Conservation (phyloP, 30 jellyfish, hydroid and myxozoan genomes). For the Rhopilema esculentum region DNA sequence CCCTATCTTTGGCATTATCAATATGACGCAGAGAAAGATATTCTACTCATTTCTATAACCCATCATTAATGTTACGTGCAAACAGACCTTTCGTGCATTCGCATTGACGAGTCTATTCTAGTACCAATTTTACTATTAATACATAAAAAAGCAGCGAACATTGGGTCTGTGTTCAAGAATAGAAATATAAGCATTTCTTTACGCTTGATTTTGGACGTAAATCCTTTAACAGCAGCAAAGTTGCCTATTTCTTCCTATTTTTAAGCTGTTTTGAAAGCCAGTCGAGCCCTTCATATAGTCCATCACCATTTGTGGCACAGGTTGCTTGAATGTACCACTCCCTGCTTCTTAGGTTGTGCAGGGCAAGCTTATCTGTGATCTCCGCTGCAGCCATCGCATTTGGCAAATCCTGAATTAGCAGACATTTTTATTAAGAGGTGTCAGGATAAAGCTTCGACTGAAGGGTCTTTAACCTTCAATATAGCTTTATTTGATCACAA, state of each 20-base stretch:
- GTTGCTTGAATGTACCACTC: slow-evolving; percentile 98
- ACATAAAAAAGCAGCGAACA: too few relatives aligned
- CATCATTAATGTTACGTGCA: too few relatives aligned
- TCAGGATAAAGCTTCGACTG: neutral
- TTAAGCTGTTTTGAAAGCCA: slow-evolving; percentile 95
- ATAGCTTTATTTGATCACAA: too few relatives aligned
- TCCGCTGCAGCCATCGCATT: slow-evolving; percentile 96
- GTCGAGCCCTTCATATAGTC: slow-evolving; percentile 98
- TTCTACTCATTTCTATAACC: too few relatives aligned
- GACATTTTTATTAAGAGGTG: neutral
- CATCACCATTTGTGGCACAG: slow-evolving; percentile 99
- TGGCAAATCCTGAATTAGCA: slow-evolving; percentile 85
- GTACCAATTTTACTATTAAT: too few relatives aligned
- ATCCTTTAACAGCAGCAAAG: neutral
- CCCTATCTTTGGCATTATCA: too few relatives aligned
- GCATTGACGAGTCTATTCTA: too few relatives aligned
- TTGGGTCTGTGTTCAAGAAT: neutral
- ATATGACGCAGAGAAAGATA: too few relatives aligned
- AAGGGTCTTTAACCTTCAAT: too few relatives aligned
- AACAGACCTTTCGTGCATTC: too few relatives aligned
- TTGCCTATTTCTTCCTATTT: slow-evolving; percentile 81
- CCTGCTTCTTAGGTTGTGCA: slow-evolving; percentile 80
- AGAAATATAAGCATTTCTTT: too few relatives aligned
- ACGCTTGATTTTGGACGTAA: too few relatives aligned
- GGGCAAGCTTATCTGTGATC: slow-evolving; percentile 92